phyloP scores from a whole-genome alignment of 1,140 invertebrate genomes.

The Galleria mellonella region DNA sequence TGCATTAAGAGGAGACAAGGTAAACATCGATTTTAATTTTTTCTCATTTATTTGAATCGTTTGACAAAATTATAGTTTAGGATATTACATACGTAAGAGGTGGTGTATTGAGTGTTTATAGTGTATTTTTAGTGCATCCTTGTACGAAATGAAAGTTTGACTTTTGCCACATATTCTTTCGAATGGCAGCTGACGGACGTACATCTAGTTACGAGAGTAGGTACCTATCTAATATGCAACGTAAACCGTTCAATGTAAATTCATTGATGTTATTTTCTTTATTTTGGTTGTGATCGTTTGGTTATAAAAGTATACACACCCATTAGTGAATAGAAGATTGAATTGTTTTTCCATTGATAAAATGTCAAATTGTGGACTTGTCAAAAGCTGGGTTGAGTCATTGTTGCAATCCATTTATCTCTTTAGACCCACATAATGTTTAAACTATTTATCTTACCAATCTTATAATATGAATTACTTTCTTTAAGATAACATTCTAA shows the following conservation, averaged over 20 bases:
- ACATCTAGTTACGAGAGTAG: constrained; percentile 59
- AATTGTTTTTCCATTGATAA: constrained; percentile 60
- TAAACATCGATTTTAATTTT: constrained; percentile 74
- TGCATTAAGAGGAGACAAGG: constrained; percentile 73
- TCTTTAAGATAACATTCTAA: too few species aligned
- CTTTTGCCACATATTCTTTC: constrained; percentile 75
- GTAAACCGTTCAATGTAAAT: constrained; percentile 39
- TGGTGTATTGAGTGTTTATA: constrained; percentile 61
- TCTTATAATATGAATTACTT: too few species aligned
- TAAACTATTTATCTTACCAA: too few species aligned
- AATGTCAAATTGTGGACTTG: constrained; percentile 71
- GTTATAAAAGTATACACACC: constrained; percentile 29
- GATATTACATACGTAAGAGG: constrained; percentile 29
- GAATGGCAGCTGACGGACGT: constrained; percentile 72
- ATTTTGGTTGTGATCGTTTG: constrained; percentile 20
- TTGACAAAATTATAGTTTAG: constrained; percentile 36
- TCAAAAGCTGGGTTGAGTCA: constrained; percentile 71
- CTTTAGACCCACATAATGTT: too few species aligned
- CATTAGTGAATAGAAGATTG: constrained; percentile 30
- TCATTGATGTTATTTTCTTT: constrained; percentile 20
- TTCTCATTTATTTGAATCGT: constrained; percentile 61
- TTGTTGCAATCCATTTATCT: constrained; percentile 53
- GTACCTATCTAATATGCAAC: constrained; percentile 49
- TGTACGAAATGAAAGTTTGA: constrained; percentile 74
- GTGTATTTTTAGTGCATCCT: constrained; percentile 74